Percentiles rank a stretch among this genome's conserved stretches.
phyloP scores from a whole-genome alignment of 2,888 invertebrate species.

The Lumbricus terrestris region DNA sequence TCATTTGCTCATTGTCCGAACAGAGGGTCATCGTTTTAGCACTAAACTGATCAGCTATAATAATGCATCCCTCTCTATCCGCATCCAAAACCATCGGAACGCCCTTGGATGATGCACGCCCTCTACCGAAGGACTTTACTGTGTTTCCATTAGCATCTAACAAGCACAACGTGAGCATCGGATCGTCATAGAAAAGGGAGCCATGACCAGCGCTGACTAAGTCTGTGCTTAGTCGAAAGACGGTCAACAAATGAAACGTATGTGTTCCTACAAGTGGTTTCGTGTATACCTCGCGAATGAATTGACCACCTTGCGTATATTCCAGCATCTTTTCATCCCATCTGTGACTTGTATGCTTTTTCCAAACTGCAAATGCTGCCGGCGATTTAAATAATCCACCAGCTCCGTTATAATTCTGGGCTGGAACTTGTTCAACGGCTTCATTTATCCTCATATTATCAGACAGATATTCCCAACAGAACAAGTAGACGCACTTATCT shows the following conservation, averaged over 20 bases:
- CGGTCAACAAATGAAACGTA: not conserved
- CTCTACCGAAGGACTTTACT: not conserved
- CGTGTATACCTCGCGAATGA: not conserved
- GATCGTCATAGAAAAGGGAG: not conserved
- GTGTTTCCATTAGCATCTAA: not conserved
- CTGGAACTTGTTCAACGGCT: not conserved
- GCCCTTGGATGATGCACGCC: not conserved
- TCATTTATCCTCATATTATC: not conserved
- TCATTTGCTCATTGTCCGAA: not conserved
- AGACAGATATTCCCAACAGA: not conserved
- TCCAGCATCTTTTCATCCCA: not conserved
- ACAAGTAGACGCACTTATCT: not conserved
- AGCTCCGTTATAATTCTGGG: not conserved
- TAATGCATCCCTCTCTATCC: not conserved
- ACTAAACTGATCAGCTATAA: not conserved
- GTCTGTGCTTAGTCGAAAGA: not conserved
- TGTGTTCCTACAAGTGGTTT: not conserved
- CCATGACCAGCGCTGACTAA: not conserved
- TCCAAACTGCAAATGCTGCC: not conserved
- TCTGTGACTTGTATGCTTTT: not conserved
- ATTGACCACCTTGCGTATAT: not conserved
- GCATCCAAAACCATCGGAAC: not conserved
- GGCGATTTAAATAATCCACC: not conserved
- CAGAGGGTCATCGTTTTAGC: not conserved
- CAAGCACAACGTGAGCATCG: not conserved